Percentiles rank a stretch among this genome's conserved stretches.
These are phyloP conservation scores for Ophion ventricosus DNA, from an alignment of 2,888 invertebrate genomes.

Conservation along the genomic window DNA sequence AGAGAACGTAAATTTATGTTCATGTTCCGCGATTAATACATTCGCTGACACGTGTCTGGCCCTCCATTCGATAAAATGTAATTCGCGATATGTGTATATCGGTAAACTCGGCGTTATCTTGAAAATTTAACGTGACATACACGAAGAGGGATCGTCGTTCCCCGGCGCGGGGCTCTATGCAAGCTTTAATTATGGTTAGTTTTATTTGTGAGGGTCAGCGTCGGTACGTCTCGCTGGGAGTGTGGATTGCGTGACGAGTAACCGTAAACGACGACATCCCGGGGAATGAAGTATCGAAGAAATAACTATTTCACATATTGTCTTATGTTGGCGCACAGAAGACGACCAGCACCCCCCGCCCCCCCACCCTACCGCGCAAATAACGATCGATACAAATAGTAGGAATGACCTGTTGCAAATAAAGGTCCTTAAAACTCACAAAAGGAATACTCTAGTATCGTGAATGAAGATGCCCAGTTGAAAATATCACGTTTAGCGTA, in stretches of 20 bases:
- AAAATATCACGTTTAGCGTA: not conserved
- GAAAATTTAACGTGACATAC: constrained; percentile 16
- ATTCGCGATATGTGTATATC: constrained; percentile 15
- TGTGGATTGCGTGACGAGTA: constrained; percentile 50
- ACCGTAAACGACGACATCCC: constrained; percentile 39
- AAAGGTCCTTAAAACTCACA: not conserved
- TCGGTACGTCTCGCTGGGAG: constrained; percentile 2
- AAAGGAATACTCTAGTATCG: not conserved
- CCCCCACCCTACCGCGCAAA: not conserved
- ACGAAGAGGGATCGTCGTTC: constrained; percentile 54
- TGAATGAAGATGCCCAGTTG: not conserved
- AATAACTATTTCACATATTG: constrained; percentile 35
- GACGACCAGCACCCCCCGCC: not conserved
- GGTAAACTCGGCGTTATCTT: constrained; percentile 16
- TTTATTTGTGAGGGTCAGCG: constrained; percentile 1
- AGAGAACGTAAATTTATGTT: not conserved
- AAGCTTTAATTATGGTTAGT: constrained; percentile 48
- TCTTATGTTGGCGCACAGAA: constrained; percentile 1
- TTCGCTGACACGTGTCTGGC: constrained; percentile 18
- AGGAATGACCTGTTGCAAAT: constrained; percentile 66
- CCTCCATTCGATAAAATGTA: constrained; percentile 14
- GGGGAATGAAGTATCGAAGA: constrained; percentile 36
- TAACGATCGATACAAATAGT: constrained; percentile 61
- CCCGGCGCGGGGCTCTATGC: constrained; percentile 16
- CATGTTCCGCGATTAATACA: constrained; percentile 2